A percentile compares a stretch with the other conserved stretches of the same genome.
Conservation (phyloP, 2,888 invertebrate genomes). For the Acanthosoma haemorrhoidale region DNA sequence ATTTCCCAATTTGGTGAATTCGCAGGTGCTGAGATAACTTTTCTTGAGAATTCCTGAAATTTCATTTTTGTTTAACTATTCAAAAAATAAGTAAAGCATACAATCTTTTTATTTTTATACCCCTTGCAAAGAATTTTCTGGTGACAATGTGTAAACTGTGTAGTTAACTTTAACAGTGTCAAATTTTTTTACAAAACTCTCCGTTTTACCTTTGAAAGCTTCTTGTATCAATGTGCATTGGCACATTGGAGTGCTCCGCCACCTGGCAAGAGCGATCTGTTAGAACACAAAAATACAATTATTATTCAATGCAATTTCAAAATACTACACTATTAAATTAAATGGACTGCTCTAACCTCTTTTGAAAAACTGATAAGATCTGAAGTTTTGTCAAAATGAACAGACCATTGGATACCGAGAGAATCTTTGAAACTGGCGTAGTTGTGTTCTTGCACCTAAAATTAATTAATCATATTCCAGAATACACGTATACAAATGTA, state of each 20-base stretch:
- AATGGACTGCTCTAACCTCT: conserved; percentile 38
- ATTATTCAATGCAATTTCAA: not conserved
- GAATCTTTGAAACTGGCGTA: conserved; percentile 50
- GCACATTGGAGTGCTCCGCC: conserved; percentile 8
- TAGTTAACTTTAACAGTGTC: conserved; percentile 9
- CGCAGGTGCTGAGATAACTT: not conserved
- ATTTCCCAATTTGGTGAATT: not conserved
- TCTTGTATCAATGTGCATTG: conserved; percentile 15
- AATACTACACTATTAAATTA: not conserved
- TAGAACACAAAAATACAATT: not conserved
- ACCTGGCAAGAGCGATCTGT: conserved; percentile 21
- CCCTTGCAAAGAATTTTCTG: conserved; percentile 16
- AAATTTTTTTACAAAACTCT: not conserved
- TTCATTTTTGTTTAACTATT: not conserved
- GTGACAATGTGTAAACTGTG: not conserved
- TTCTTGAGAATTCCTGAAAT: not conserved
- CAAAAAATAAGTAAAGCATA: not conserved
- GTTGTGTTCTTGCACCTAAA: conserved; percentile 40
- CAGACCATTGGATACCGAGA: conserved; percentile 52
- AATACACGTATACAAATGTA: not conserved
- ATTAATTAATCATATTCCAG: not conserved
- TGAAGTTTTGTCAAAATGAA: conserved; percentile 49
- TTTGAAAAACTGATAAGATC: conserved; percentile 45
- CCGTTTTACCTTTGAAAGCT: conserved; percentile 21
- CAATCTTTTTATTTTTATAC: not conserved